Evolutionary conservation across 2,113 vertebrate species (phyloP).

Genomic region (Dunckerocampus dactyliophorus): DNA sequence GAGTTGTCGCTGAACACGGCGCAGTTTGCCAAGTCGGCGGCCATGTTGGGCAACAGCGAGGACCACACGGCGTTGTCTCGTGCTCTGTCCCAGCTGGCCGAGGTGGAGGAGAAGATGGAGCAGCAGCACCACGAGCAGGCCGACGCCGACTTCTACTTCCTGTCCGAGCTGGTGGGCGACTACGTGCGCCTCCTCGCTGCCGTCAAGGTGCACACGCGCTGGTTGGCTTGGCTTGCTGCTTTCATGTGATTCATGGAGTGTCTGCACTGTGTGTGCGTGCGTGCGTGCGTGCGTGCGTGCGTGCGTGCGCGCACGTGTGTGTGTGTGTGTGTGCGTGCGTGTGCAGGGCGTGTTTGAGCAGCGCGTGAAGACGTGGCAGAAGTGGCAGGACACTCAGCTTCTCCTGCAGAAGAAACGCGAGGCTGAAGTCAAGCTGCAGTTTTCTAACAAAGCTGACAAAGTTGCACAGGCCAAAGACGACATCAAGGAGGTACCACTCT

Average conservation of each 20-base stretch:
- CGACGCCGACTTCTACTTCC: constrained; percentile 90
- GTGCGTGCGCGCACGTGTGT: too few species aligned
- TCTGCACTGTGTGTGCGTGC: constrained; percentile 13
- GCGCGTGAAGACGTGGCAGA: constrained; percentile 95
- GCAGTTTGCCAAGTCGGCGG: constrained; percentile 93
- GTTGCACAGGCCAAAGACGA: constrained; percentile 96
- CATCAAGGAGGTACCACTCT: constrained; percentile 87
- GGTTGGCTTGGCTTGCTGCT: too few species aligned
- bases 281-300: too few species aligned
- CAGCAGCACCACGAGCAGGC: constrained; percentile 95
- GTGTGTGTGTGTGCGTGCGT: constrained; percentile 2
- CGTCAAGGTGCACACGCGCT: constrained; percentile 79
- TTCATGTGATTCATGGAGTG: too few species aligned
- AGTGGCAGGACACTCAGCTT: constrained; percentile 94
- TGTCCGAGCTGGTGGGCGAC: constrained; percentile 93
- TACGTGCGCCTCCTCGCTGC: constrained; percentile 93
- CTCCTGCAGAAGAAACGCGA: constrained; percentile 95
- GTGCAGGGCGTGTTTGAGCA: constrained; percentile 86
- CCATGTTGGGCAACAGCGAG: constrained; percentile 98
- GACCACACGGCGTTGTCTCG: constrained; percentile 95
- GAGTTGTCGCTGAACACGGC: constrained; percentile 94
- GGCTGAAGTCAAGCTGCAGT: constrained; percentile 92
- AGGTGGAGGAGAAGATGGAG: constrained; percentile 98
- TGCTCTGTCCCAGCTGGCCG: constrained; percentile 95
- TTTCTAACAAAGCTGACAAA: constrained; percentile 95